Conservation (phyloP, 2,113 vertebrate genomes). For the Grammomys dolichurus region DNA sequence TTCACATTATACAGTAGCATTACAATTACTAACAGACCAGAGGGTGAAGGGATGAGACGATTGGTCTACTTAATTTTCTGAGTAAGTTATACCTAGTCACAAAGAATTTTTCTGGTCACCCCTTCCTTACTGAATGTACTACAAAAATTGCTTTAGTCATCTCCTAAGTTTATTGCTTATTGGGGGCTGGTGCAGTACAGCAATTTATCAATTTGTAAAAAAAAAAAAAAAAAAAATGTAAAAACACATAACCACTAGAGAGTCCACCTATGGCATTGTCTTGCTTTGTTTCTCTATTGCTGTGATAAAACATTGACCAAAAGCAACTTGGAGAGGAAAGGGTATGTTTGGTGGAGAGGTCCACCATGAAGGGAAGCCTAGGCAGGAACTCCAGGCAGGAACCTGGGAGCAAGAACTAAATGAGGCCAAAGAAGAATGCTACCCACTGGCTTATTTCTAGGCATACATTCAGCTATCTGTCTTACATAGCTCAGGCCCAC, state of each 20-base stretch:
- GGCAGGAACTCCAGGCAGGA: not conserved
- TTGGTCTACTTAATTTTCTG: slow-evolving; percentile 65
- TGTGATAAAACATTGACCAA: not conserved
- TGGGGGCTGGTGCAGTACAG: not conserved
- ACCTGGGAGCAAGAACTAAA: not conserved
- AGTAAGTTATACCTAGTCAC: slow-evolving; percentile 52
- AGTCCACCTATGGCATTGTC: not conserved
- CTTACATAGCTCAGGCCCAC: too few relatives aligned
- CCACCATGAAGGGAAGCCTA: not conserved
- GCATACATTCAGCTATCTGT: not conserved
- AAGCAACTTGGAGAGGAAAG: not conserved
- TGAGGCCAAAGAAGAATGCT: not conserved
- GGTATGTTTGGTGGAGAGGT: not conserved
- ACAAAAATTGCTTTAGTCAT: not conserved
- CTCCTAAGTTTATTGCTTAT: not conserved
- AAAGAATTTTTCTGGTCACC: slow-evolving; percentile 33
- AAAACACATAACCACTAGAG: not conserved
- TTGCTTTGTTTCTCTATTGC: not conserved
- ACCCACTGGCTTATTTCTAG: too few relatives aligned
- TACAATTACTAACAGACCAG: slow-evolving; percentile 53
- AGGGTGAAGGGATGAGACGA: slow-evolving; percentile 20
- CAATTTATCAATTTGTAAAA: not conserved
- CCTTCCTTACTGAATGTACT: slow-evolving; percentile 32
- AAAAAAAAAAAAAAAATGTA: not conserved
- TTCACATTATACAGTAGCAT: slow-evolving; percentile 80